Evolutionary conservation across 1,140 invertebrate species (phyloP), one percentile per base, ranked within the genome.

Genomic region (Leptinotarsa undecemlineata): DNA sequence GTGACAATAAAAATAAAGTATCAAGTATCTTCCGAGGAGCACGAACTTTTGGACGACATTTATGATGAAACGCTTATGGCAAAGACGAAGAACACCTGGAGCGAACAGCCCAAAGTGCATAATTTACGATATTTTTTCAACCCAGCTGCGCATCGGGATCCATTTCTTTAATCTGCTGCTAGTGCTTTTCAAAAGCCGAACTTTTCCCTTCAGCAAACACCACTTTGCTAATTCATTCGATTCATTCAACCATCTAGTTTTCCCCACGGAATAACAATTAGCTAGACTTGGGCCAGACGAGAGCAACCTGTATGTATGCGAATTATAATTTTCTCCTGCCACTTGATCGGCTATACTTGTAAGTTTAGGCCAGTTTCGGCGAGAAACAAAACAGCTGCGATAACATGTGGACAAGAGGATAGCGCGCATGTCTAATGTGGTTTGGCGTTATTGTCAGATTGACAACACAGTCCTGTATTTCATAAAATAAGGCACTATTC

Each of bases 281-380:
- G 1, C 51, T 57, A 57, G 51, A 57, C 51, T 19, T 19, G 15
- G 51, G n/a, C 51, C 51, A 57, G 51, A 57, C 51, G 51, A 4
- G 20, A 33, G 26, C 63, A 66, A 66, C 63, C 63, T 66, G 63
- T 66, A 66, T 66, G 33, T 62, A 66, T 66, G 63, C 63, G 20
- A 66, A 66, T 66, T 66, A 66, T 20, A 66, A 66, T 66, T 66
- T 66, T 66, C 63, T 66, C 13, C 63, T 21, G 63, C 63, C 63
- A 66, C 63, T 66, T 23, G 20, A 23, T 66, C 21, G 63, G 11
- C 26, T 33, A 21, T 66, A 19, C 60, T 62, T 62, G n/a, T 33
- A 62, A 19, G 60, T 62, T 21, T 21, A 21, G 26, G 20, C 63
- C n/a, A 66, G 63, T 21, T 66, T 23, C 3, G 63, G 20, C 63